Percentiles rank a stretch among this genome's conserved stretches.
Conservation (phyloP, 2,888 invertebrate species). For the Altica lythri region DNA sequence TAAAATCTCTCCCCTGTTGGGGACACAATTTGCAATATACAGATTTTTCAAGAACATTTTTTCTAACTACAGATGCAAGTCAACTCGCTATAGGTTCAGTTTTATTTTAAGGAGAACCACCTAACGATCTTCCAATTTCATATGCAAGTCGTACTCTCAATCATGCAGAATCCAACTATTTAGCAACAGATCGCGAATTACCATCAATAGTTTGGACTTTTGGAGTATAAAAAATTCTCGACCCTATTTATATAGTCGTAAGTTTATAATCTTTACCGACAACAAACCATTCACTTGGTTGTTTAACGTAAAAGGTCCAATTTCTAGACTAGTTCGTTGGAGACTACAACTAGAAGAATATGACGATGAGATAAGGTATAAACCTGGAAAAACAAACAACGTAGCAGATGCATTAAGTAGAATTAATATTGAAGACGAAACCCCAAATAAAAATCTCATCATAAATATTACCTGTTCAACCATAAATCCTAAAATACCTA, state of each 20-base stretch:
- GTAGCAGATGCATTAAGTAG: not conserved
- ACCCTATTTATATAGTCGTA: slow-evolving; percentile 49
- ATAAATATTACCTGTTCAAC: not conserved
- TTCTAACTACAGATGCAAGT: no score
- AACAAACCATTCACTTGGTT: slow-evolving; percentile 43
- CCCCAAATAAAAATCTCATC: not conserved
- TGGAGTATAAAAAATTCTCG: slow-evolving; percentile 48
- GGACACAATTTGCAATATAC: no score
- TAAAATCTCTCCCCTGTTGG: no score
- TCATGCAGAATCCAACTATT: no score
- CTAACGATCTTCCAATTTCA: no score
- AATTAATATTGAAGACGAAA: not conserved
- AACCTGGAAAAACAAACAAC: no score
- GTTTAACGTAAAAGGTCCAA: not conserved
- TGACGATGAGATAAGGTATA: slow-evolving; percentile 25
- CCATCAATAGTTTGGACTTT: slow-evolving; percentile 51
- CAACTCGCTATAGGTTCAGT: no score
- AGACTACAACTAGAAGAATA: slow-evolving; percentile 45
- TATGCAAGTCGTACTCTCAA: no score
- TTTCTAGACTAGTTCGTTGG: slow-evolving; percentile 46
- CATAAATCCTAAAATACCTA: not conserved
- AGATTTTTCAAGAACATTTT: no score
- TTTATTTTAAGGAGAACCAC: no score
- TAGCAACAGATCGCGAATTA: slow-evolving; percentile 51
- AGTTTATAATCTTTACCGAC: slow-evolving; percentile 49